Conservation (phyloP, 2,888 invertebrate genomes). For the Gortyna flavago region DNA sequence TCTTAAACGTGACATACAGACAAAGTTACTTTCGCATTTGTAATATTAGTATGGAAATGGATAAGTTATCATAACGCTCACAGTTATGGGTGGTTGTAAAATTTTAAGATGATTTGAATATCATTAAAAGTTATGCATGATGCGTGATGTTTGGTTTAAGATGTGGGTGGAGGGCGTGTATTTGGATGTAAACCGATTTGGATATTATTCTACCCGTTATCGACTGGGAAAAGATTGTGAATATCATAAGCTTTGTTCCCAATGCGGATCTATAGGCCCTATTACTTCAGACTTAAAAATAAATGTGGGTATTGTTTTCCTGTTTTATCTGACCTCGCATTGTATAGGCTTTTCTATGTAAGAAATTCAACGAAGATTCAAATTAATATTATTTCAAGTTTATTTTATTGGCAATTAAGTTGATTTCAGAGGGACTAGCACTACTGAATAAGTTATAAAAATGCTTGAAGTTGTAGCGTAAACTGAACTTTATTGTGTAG, state of each 20-base stretch:
- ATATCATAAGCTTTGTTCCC: neutral
- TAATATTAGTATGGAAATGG: neutral
- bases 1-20: neutral
- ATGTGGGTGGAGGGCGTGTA: neutral
- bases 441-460: too few relatives aligned
- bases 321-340: too few relatives aligned
- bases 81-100: conserved; percentile 35
- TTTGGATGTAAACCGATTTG: conserved; percentile 3
- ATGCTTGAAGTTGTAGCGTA: too few relatives aligned
- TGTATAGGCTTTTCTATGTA: neutral
- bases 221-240: conserved; percentile 2
- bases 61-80: conserved; percentile 24
- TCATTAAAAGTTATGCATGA: conserved; percentile 13
- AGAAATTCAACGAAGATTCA: neutral
- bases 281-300: neutral
- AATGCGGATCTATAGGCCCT: neutral
- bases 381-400: too few relatives aligned
- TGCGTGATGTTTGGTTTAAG: conserved; percentile 30
- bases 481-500: too few relatives aligned
- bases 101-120: conserved; percentile 44
- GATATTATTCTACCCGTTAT: conserved; percentile 2
- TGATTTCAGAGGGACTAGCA: too few relatives aligned
- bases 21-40: neutral
- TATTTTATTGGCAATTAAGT: too few relatives aligned
- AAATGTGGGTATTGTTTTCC: too few relatives aligned